Base-by-base conservation (phyloP, 2,888 invertebrate species). In the Boloria selene region DNA sequence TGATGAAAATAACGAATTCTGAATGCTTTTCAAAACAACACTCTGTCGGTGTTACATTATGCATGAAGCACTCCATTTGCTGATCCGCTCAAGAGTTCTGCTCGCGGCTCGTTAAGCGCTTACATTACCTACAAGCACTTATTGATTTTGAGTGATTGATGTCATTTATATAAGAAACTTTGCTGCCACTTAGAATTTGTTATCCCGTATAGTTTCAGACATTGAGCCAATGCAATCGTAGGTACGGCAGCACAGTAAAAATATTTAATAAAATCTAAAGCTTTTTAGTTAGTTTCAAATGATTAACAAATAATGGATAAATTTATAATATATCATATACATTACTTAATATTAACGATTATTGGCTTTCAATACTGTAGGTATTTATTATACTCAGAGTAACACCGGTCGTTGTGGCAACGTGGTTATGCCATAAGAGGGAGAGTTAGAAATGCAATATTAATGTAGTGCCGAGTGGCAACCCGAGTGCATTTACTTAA, bases 31-130 rank as follows among this genome's bases (percentile, higher is more conserved):
- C 88, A 90, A 90, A 91, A 91, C 92, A 91, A 90, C 91, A 89
- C 89, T 90, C 90, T 87, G 88, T 79, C 83, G 79, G 81, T 77
- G 84, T 86, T 92, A 89, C 92, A 92, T 92, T 90, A 92, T 92
- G 91, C 89, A 92, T 91, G 91, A 91, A 87, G 87, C 91, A 90
- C 91, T 92, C 91, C 91, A 91, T 91, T 90, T 91, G 90, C 85
- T 89, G 89, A 91, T 91, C 91, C 89, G 90, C 90, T 92, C 90
- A 89, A 83, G 83, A 88, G 87, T 85, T 87, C 87, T 86, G 85
- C 86, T 87, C 90, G 88, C 86, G 91, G 86, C 90, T 91, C 90
- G 90, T 91, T 91, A 91, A 88, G 88, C 89, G 88, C 88, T 85
- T 90, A 91, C 90, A 90, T 91, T 90, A 89, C 85, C 87, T 88